Conservation (phyloP, 2,888 invertebrate genomes). For the Lycocerus yunnanus region DNA sequence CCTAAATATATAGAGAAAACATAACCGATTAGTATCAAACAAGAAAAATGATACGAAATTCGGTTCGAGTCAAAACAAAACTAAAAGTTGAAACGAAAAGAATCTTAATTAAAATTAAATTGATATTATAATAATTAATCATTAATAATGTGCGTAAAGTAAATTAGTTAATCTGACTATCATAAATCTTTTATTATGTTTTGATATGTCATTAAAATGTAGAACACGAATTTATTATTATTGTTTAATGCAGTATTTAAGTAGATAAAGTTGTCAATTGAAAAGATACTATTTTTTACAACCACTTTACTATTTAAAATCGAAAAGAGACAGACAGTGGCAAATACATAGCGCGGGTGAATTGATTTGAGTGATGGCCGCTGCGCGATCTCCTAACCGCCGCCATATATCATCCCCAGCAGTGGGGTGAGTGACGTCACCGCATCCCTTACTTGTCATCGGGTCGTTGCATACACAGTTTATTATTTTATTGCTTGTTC, state of each 20-base stretch:
- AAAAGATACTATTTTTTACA: constrained; percentile 8
- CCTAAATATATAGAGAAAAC: not conserved
- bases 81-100: not conserved
- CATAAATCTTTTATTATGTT: not conserved
- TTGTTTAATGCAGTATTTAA: not conserved
- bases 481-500: constrained; percentile 48
- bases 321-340: constrained; percentile 35
- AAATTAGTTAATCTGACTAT: not conserved
- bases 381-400: constrained; percentile 62
- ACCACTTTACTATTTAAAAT: constrained; percentile 25
- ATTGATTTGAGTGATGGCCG: constrained; percentile 63
- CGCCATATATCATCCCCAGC: constrained; percentile 64
- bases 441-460: constrained; percentile 45
- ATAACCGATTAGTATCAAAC: not conserved
- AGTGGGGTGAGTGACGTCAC: constrained; percentile 51
- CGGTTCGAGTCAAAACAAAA: not conserved
- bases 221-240: not conserved
- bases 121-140: not conserved
- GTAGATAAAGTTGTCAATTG: not conserved
- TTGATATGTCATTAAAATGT: not conserved
- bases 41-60: not conserved
- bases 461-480: constrained; percentile 45
- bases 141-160: not conserved
- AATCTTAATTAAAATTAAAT: not conserved
- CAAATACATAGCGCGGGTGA: constrained; percentile 45